Base-by-base conservation (phyloP, 2,797 vertebrate genomes). In the Epinephelus awoara region DNA sequence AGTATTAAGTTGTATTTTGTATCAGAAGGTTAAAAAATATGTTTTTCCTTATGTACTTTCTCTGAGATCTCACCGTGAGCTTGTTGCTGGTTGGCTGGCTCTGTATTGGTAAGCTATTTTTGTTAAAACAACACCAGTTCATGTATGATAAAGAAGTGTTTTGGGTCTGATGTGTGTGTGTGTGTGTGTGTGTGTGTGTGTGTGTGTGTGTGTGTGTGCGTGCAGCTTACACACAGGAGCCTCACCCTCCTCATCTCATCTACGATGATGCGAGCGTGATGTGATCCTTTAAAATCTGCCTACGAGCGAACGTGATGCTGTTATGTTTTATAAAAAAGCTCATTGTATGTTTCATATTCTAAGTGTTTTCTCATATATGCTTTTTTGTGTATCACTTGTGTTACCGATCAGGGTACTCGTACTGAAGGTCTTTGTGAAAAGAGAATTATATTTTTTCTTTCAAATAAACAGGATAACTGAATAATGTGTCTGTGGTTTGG, bases 41-140 rank as follows among this genome's bases (percentile, higher is more conserved):
- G 79, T 85, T 54, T 83, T 79, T 83, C 66, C 78, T 63, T 61
- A 57, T 67, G 70, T 79, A 54, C 67, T 86, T 81, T 89, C 63
- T 77, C 67, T 82, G 62, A 69, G 69, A 83, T 91, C 82, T 80
- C 44, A 77, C 69, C 9, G 62, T 93, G 95, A 96, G 96, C 96
- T 95, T 90, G 96, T 97, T 96, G 97, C 96, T 98, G 96, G 96
- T 93, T 95, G 93, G 96, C 96, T 95, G 95, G 97, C 96, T 97
- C 95, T 80, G 85, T 92, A 87, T 90, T 72, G 27, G 75, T 91
- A 90, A 91, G 90, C 86, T 88, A 81, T 34, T 70, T 92, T 78
- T 89, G 51, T 84, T 84, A 65, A 79, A 59, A 47, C 56, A 79
- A 83, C 74, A 83, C 78, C 85, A 84, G 67, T 76, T 69, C 46